These are phyloP conservation scores for Zeugodacus cucurbitae DNA, from an alignment of 1,140 invertebrate species.

Conservation along the genomic window DNA sequence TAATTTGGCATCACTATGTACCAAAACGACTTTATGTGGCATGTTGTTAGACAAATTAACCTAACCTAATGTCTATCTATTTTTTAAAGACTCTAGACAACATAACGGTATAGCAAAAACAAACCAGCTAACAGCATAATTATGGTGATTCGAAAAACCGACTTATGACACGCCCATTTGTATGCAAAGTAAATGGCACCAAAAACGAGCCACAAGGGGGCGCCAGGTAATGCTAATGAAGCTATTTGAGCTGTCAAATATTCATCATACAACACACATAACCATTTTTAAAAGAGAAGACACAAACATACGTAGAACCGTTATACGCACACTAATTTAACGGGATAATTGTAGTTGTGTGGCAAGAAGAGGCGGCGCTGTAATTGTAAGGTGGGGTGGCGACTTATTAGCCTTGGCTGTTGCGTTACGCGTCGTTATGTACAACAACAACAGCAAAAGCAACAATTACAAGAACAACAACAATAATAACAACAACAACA, in stretches of 20 bases:
- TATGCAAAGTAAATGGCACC: background rate
- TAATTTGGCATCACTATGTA: no score
- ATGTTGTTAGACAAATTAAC: no score
- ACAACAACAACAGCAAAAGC: conserved; percentile 47
- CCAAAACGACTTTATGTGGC: no score
- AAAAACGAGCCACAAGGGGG: background rate
- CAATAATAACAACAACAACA: conserved; percentile 50
- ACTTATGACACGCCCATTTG: background rate
- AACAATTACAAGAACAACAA: conserved; percentile 49
- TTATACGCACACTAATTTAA: background rate
- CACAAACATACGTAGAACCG: background rate
- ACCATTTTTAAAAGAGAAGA: background rate
- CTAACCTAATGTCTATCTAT: no score
- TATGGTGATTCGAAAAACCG: no score
- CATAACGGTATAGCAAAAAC: no score
- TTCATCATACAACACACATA: background rate
- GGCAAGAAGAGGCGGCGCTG: background rate
- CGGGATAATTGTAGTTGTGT: background rate
- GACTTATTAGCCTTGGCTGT: conserved; percentile 18
- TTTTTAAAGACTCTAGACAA: no score
- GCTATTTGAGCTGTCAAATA: background rate
- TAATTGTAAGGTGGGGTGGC: background rate
- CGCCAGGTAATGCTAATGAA: background rate
- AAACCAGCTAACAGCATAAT: no score
- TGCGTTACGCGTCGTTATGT: conserved; percentile 63